phyloP scores from a whole-genome alignment of 1,140 invertebrate genomes.

The Pseudomyrmex flavicornis region DNA sequence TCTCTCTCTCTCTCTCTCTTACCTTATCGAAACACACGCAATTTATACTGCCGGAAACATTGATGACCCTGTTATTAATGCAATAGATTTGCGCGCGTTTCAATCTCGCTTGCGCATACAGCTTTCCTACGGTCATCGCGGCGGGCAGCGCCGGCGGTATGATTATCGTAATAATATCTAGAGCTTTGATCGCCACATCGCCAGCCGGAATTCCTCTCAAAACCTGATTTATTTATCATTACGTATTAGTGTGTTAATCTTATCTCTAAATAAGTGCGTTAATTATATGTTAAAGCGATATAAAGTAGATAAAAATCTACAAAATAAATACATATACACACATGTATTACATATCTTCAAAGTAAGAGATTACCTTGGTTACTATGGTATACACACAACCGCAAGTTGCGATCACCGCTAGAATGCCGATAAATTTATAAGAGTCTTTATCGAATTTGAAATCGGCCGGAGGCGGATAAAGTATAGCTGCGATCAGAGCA shows the following conservation, averaged over 20 bases:
- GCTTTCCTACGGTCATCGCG: conserved; percentile 96
- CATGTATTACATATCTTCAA: background rate
- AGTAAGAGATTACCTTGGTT: conserved; percentile 88
- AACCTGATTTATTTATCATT: conserved; percentile 77
- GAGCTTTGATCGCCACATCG: conserved; percentile 91
- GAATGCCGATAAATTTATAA: conserved; percentile 95
- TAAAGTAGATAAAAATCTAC: conserved; percentile 8
- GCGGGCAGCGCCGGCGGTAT: conserved; percentile 97
- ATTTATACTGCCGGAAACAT: conserved; percentile 97
- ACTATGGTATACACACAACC: conserved; percentile 95
- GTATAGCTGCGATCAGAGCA: conserved; percentile 95
- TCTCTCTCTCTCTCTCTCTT: conserved; percentile 46
- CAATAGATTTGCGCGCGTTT: conserved; percentile 94
- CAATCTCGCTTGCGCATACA: conserved; percentile 95
- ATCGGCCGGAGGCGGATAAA: conserved; percentile 97
- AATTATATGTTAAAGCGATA: background rate
- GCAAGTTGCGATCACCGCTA: conserved; percentile 90
- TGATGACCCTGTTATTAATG: conserved; percentile 97
- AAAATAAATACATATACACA: conserved; percentile 1
- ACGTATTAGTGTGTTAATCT: background rate
- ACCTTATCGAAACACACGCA: conserved; percentile 99
- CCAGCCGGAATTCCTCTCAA: conserved; percentile 85
- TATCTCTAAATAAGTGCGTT: background rate
- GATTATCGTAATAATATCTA: conserved; percentile 97
- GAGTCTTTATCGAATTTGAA: conserved; percentile 97